Conservation (phyloP, 2,113 vertebrate genomes). For the Neodon shergylaensis region DNA sequence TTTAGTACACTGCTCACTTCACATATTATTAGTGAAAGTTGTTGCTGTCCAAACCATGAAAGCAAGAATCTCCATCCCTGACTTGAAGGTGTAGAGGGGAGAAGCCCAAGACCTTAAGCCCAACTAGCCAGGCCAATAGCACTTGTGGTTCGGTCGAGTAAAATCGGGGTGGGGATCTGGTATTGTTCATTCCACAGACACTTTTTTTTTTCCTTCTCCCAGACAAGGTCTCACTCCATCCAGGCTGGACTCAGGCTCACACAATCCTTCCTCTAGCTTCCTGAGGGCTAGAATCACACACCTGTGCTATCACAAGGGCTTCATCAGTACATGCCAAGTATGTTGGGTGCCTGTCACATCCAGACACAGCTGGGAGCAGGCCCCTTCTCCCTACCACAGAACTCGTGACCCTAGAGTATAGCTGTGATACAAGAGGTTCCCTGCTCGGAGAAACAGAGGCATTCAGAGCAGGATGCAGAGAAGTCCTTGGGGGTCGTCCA, state of each 20-base stretch:
- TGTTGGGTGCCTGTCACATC: neutral
- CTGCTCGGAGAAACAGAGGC: too few relatives aligned
- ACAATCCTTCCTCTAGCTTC: neutral
- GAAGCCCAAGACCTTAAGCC: neutral
- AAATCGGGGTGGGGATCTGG: neutral
- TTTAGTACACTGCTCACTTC: neutral
- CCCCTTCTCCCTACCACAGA: neutral
- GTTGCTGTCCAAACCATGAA: neutral
- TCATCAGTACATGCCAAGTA: neutral
- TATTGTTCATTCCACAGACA: neutral
- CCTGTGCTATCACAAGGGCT: neutral
- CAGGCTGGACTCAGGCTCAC: neutral
- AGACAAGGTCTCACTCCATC: neutral
- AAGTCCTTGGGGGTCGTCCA: neutral
- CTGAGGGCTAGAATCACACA: too few relatives aligned
- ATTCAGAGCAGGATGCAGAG: neutral
- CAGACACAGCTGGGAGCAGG: fast-evolving
- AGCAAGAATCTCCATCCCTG: neutral
- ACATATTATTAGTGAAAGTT: neutral
- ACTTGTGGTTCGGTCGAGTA: neutral
- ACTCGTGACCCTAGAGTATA: neutral
- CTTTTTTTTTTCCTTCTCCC: neutral
- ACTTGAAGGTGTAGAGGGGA: neutral
- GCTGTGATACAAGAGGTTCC: too few relatives aligned
- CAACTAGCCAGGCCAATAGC: neutral